Base-by-base conservation (phyloP, 2,888 invertebrate genomes). In the Ferrisia virgata region DNA sequence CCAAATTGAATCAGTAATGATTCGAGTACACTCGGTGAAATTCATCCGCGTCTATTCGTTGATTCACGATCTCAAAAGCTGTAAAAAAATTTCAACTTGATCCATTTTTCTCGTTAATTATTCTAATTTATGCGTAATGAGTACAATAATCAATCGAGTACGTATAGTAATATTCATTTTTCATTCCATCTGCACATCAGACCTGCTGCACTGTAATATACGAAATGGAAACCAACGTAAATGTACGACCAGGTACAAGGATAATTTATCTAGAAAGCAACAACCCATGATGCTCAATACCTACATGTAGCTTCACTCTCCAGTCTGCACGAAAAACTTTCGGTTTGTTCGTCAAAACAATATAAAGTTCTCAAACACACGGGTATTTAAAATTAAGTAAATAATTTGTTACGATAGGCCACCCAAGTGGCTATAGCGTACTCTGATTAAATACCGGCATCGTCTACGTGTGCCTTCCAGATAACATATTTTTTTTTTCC, bases 371-470 rank as follows among this genome's bases (percentile, higher is more conserved):
- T 76, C 72, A 76, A 76, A 76, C 72, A 36, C 72, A 33, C 36
- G 36, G 33, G 36, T 76, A 76, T 76, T 76, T 76, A 76, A 76
- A 76, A 76, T 76, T 76, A 36, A 76, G 72, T 76, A 76, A 76
- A 76, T 76, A 76, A 76, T 76, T 76, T 76, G 72, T 76, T 76
- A 76, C 36, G 72, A 76, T 76, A 5, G 72, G 36, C 72, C 72
- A 76, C 72, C 72, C 72, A 76, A 76, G 72, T 76, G 36, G 72
- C 36, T 33, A 76, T 76, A 18, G n/a, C n/a, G n/a, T 76, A 76
- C 72, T 33, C 36, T 76, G 72, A 76, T 76, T 76, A 76, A 76
- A 76, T 76, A 76, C 72, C 72, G 72, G 72, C 72, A 76, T 76
- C 36, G 72, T 33, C 72, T 36, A 36, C 72, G 72, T 76, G 72